phyloP scores from a whole-genome alignment of 2,113 vertebrate genomes.

The Physeter macrocephalus region DNA sequence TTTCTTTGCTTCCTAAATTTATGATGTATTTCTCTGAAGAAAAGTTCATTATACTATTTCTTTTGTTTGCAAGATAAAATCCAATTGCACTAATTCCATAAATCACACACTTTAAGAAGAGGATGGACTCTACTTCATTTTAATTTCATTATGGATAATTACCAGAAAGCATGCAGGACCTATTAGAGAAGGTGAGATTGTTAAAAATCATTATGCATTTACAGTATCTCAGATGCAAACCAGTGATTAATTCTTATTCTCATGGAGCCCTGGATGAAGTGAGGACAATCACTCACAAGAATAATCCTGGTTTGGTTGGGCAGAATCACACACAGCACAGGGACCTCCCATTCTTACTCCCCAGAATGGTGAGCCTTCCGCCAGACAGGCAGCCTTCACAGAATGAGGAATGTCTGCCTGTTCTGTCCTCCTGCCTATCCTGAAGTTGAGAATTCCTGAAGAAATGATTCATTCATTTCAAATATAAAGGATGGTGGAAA shows the following conservation, averaged over 20 bases:
- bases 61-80: conserved; percentile 2
- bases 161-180: not conserved
- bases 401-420: not conserved
- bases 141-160: conserved; percentile 1
- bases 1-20: not conserved
- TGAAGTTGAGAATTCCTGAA: not conserved
- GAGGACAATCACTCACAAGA: not conserved
- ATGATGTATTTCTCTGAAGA: not conserved
- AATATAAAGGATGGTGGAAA: not conserved
- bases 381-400: not conserved
- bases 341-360: not conserved
- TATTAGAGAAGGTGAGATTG: not conserved
- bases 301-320: not conserved
- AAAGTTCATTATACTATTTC: not conserved
- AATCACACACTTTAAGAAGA: not conserved
- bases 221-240: not conserved
- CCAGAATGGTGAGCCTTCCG: not conserved
- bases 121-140: not conserved
- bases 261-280: not conserved
- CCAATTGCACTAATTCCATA: not conserved
- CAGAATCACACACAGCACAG: not conserved
- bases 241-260: not conserved
- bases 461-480: not conserved
- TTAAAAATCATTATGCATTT: conserved; percentile 9
- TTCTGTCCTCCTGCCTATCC: not conserved